Evolutionary conservation across 2,888 invertebrate genomes (phyloP), one percentile per base, ranked within the genome.

Genomic region (Cabera pusaria): DNA sequence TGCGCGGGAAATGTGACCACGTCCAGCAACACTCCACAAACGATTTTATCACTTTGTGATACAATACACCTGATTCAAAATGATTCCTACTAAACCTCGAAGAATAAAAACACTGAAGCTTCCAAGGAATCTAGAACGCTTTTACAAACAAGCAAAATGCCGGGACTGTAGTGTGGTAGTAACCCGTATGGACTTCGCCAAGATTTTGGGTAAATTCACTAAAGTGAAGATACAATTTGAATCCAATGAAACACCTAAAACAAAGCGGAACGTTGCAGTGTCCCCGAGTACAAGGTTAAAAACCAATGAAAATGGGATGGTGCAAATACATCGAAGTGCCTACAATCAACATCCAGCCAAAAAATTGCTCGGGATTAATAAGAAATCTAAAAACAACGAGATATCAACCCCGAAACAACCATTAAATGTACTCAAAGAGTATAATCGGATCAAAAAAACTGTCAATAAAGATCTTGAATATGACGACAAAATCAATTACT

Each of bases 1-100:
- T 84, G 84, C 86, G 89, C 89, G 89, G 89, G 89, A 89, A 89
- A 89, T 86, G 84, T 83, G 73, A 72, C 72, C 70, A 66, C 63
- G 65, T 66, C 70, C 58, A 51, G 39, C 49, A 47, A 43, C 42
- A 38, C 45, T 56, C 14, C 34, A 52, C 44, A 55, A 54, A 50
- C 38, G 6, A 11, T 31, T 38, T 24, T 20, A 10, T 12, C 16
- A 48, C 32, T 38, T 34, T 49, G 55, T 32, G 32, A 12, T 43
- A 49, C n/a, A n/a, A n/a, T n/a, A n/a, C n/a, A n/a, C n/a, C n/a
- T n/a, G n/a, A n/a, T n/a, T 21, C 39, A 49, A 35, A 23, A 86
- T 86, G 85, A 84, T 85, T 66, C 74, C 84, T 4, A 76, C 68
- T 40, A 81, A 78, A 61, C 56, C 59, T 44, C 70, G 83, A 41